These are phyloP conservation scores for Scolopax bukidnonensis DNA, from an alignment of 2,797 vertebrate genomes.

Conservation along the genomic window DNA sequence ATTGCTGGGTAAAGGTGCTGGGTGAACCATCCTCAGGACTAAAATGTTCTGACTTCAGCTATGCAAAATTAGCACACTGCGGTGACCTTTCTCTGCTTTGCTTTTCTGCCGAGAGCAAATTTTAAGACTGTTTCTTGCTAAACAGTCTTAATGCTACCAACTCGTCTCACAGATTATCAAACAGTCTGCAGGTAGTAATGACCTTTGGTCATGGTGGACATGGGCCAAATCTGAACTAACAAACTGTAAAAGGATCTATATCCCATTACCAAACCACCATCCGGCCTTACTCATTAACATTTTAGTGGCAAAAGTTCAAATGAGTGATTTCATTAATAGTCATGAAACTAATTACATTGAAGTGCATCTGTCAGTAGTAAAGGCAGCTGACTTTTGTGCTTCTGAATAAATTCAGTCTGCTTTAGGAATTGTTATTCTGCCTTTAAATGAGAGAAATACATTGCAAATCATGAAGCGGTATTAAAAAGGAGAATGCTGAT, in stretches of 20 bases:
- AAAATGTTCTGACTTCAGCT: neutral
- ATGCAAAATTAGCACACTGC: neutral
- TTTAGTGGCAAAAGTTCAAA: conserved; percentile 72
- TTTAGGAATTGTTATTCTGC: conserved; percentile 19
- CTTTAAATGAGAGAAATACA: conserved; percentile 33
- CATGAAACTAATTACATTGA: conserved; percentile 70
- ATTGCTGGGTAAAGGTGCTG: neutral
- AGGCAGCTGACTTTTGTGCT: conserved; percentile 41
- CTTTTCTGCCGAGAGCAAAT: neutral
- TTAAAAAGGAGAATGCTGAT: conserved; percentile 24
- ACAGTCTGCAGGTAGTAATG: conserved; percentile 11
- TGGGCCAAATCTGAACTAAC: conserved; percentile 51
- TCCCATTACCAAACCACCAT: conserved; percentile 42
- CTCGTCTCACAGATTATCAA: neutral
- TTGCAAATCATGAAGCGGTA: conserved; percentile 34
- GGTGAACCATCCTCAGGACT: neutral
- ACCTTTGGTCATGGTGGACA: conserved; percentile 33
- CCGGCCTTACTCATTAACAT: conserved; percentile 64
- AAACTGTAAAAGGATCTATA: conserved; percentile 58
- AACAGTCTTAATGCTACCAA: neutral
- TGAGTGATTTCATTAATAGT: conserved; percentile 74
- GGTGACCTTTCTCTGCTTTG: neutral
- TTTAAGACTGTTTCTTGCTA: neutral
- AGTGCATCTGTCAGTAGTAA: conserved; percentile 35
- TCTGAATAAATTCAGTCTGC: conserved; percentile 49